Base-by-base conservation (phyloP, 92 coral and sea anemone species). In the Virgularia gustaviana region DNA sequence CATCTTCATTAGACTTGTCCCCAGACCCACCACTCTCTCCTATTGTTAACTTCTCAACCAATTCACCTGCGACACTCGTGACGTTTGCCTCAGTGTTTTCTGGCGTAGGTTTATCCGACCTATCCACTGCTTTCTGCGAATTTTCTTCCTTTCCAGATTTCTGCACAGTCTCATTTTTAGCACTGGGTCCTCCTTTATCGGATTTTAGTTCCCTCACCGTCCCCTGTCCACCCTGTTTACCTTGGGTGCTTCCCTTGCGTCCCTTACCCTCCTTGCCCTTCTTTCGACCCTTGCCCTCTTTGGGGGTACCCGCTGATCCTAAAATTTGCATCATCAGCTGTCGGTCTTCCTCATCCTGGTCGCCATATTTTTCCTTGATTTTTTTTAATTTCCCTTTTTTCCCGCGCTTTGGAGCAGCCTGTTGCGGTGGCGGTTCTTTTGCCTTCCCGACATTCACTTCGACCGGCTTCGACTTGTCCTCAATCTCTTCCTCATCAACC, bases 301-400 rank as follows among this genome's bases (percentile, higher is more conserved):
- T 92, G 34, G 88, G 87, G 57, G 96, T 88, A 18, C 98, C 98
- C 64, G 98, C 98, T 62, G 98, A 92, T 88, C 90, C 98, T 16
- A 92, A 60, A 51, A 92, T 84, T 41, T 92, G 96, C 98, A 92
- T 92, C 72, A 86, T 92, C 65, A 92, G 73, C 41, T 77, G 86
- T 47, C 98, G 57, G 59, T 92, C 98, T 12, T 92, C 98, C 56
- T 92, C 98, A 49, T 92, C 98, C 85, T 92, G 98, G 51, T 92
- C 98, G 76, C 92, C 98, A 71, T 92, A 92, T 61, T 89, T 92
- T 56, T 92, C 98, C 67, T 89, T 92, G 71, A 92, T 89, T 65
- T 89, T 92, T 80, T 92, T 92, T 42, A 89, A 79, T 53, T 92
- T 92, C 34, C 88, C 84, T 49, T 68, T 68, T 49, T 49, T 68